phyloP scores from a whole-genome alignment of 2,888 invertebrate species.

The Trachelus stipa region DNA sequence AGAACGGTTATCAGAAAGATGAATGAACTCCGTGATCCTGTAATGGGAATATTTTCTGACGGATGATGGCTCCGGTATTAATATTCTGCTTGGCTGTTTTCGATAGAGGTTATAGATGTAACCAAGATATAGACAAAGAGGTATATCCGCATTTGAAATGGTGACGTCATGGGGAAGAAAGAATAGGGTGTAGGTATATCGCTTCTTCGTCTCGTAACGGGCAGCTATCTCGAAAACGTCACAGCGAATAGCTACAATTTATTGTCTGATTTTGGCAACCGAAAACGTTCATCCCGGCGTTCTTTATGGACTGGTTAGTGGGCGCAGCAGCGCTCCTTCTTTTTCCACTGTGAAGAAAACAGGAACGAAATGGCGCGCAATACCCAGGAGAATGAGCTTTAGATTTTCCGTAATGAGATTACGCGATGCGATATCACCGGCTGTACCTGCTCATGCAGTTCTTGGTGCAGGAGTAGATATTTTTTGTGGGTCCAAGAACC shows the following conservation, averaged over 20 bases:
- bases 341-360: not conserved
- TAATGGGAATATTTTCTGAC: not conserved
- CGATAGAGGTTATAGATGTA: slow-evolving; percentile 34
- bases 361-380: not conserved
- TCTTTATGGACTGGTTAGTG: not conserved
- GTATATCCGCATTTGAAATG: slow-evolving; percentile 28
- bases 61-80: not conserved
- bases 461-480: not conserved
- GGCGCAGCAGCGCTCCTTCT: not conserved
- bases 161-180: not conserved
- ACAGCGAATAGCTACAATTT: slow-evolving; percentile 38
- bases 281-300: slow-evolving; percentile 17
- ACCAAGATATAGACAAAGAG: slow-evolving; percentile 28
- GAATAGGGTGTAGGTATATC: slow-evolving; percentile 27
- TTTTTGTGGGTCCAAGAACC: not conserved
- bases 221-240: slow-evolving; percentile 42
- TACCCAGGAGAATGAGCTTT: not conserved
- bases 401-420: not conserved
- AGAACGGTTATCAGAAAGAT: not conserved
- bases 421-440: not conserved
- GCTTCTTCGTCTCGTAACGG: slow-evolving; percentile 26
- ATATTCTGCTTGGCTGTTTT: slow-evolving; percentile 23
- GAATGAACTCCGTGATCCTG: not conserved
- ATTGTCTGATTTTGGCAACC: slow-evolving; percentile 52
- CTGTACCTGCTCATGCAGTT: not conserved